These are phyloP conservation scores for Drosophila serrata DNA, from an alignment of 1,140 invertebrate genomes.

Conservation along the genomic window DNA sequence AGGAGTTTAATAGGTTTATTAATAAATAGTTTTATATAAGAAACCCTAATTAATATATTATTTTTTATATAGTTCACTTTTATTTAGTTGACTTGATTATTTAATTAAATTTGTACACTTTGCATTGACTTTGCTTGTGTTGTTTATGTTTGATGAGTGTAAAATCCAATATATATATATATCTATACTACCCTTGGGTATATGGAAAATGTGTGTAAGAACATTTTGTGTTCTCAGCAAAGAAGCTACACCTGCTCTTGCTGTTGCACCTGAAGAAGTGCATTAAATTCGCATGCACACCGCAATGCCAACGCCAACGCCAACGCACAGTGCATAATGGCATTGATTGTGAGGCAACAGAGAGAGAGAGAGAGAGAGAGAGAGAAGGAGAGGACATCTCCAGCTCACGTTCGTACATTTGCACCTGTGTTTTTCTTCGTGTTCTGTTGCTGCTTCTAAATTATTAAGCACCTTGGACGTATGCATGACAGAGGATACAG, in stretches of 20 bases:
- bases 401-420: conserved; percentile 7
- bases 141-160: conserved; percentile 49
- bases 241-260: conserved; percentile 9
- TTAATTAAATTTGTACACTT: no score
- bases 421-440: conserved; percentile 10
- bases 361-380: no score
- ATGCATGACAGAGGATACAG: conserved; percentile 40
- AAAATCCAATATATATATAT: conserved; percentile 47
- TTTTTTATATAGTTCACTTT: not conserved
- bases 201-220: conserved; percentile 46
- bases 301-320: conserved; percentile 16
- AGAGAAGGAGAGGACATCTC: conserved; percentile 18
- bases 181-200: not conserved
- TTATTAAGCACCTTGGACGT: conserved; percentile 70
- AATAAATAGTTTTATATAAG: not conserved
- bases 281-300: conserved; percentile 67
- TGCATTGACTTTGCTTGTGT: conserved; percentile 11
- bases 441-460: conserved; percentile 37
- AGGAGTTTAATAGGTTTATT: not conserved
- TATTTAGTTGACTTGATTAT: not conserved
- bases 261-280: conserved; percentile 45
- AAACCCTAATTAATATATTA: no score
- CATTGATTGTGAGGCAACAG: conserved; percentile 41
- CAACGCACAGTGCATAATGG: conserved; percentile 30
- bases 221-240: conserved; percentile 33